Base-by-base conservation (phyloP, 2,888 invertebrate species). In the Acleris holmiana region DNA sequence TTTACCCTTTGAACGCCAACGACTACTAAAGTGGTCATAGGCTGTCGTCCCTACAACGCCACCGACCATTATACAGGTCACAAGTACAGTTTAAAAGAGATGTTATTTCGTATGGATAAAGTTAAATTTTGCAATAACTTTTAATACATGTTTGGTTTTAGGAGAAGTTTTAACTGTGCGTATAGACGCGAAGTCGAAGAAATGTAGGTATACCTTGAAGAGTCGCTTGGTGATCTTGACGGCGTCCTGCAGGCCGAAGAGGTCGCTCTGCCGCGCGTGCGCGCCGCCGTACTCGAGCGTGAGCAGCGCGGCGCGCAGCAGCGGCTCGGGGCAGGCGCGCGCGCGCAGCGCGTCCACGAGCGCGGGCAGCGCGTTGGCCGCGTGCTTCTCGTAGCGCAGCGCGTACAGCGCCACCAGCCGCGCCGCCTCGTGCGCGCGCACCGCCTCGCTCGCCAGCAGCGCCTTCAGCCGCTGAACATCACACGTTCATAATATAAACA, bases 381-480 rank as follows among this genome's bases (percentile, higher is more conserved):
- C 95, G 85, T 98, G 96, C 71, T 96, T 96, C 88, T 99, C 98
- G 87, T 99, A 99, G 35, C 98, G 95, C 19, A 99, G 91, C 0
- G 98, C 97, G 91, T 99, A 99, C 29, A 99, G 87, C 86, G 98
- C 96, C 0, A 99, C 98, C 61, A 99, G 93, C 72, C 98, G 95
- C 0, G 96, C 94, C 0, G 97, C 96, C 91, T 99, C 99, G 60
- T 95, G 91, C 71, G 96, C 94, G 13, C 96, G 93, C 13, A 95
- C 91, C 64, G 95, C 94, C 41, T 96, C 95, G 82, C 96, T 95
- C 0, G 93, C 88, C n/a, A 99, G 87, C 8, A 99, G 91, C 72
- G 94, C 94, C 74, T 96, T 96, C 2, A 99, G 94, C 73, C 95
- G 95, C 94, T 97, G 89, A 4, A 4, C 6, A 10, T n/a, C n/a